Conservation (phyloP, 2,797 vertebrate genomes). For the Xyrichtys novacula region DNA sequence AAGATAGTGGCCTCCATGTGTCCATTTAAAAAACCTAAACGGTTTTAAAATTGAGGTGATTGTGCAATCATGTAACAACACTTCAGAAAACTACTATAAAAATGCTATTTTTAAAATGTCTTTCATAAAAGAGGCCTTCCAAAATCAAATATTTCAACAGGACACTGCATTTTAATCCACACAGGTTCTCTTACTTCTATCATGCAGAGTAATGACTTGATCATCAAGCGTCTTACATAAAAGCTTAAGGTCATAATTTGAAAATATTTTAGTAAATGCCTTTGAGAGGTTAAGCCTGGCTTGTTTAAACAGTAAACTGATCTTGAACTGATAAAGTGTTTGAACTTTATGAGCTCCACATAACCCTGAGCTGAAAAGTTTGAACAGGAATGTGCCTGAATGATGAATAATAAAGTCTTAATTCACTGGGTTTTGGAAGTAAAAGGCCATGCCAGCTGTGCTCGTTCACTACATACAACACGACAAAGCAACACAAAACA, state of each 20-base stretch:
- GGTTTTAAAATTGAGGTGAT: no score
- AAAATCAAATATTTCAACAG: no score
- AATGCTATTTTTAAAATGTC: no score
- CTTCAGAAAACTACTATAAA: no score
- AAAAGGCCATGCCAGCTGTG: conserved; percentile 1
- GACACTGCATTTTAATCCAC: no score
- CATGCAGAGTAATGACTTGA: no score
- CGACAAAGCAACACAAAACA: background rate
- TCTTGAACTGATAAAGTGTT: background rate
- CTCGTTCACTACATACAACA: conserved; percentile 4
- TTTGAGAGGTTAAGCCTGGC: background rate
- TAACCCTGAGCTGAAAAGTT: background rate
- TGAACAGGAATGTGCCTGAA: conserved; percentile 5
- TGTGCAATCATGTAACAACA: no score
- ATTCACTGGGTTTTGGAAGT: conserved; percentile 9
- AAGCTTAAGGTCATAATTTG: background rate
- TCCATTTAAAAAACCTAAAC: no score
- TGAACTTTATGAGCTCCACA: background rate
- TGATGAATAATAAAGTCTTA: conserved; percentile 15
- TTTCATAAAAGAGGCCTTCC: no score
- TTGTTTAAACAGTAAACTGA: background rate
- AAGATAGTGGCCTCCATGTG: no score
- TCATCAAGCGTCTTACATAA: background rate
- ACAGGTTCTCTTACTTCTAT: no score
- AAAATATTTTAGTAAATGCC: background rate